Evolutionary conservation across 2,113 vertebrate species (phyloP), one percentile per base, ranked within the genome.

Genomic region (Micronisus gabar): DNA sequence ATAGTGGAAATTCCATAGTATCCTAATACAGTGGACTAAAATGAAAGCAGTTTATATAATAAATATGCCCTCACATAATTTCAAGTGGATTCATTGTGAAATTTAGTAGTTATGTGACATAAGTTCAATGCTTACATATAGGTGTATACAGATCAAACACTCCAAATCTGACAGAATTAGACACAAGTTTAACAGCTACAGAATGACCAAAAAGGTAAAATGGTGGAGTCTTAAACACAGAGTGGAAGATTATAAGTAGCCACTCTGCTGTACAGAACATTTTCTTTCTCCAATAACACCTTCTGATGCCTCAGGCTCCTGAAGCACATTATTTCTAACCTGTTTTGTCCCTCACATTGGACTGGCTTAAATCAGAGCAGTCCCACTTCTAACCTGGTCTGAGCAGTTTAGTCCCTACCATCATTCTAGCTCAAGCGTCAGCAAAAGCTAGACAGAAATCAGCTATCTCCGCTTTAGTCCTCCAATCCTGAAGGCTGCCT

Each of bases 341-440:
- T 13, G 13, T 40, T 38, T 32, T 43, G 22, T 19, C 48, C 21
- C 36, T 61, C 36, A 7, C 15, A 45, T 3, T 63, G 36, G 32
- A 40, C 53, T 75, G 62, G 45, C 12, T 72, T 20, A 70, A 67
- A 13, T 41, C 50, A 81, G 43, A 65, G 52, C 74, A 83, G 36
- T 10, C 48, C 22, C 27, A 45, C 34, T 67, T 55, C 58, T 9
- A 67, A 55, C 34, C 15, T 23, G 38, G 73, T n/a, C 21, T 22
- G 23, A 76, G 26, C 40, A 80, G 52, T 58, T 84, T 25, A 67
- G 26, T 10, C 89, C 43, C 65, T 30, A 43, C 43, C 1, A 1
- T 10, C 56, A n/a, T 50, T 58, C 45, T 0, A 79, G 26, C 72
- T 73, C 55, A 34, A 56, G 59, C 1, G 3, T 0, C 12, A 13